Base-by-base conservation (phyloP, 2,797 vertebrate species). In the Geotrypetes seraphini region DNA sequence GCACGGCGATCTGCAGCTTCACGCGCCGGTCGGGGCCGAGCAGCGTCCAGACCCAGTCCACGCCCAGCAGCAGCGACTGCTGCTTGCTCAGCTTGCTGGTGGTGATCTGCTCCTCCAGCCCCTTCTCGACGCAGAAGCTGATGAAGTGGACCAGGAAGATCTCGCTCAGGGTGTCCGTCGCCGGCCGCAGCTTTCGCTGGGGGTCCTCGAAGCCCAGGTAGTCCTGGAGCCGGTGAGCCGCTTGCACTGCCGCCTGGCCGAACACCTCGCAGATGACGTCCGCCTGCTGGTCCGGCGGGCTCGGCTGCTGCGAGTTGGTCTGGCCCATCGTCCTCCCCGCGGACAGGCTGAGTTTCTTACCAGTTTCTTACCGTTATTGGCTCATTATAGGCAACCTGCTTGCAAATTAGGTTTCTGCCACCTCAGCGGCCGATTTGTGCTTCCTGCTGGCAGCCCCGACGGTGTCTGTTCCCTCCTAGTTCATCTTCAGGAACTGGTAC, bases 271-370 rank as follows among this genome's bases (percentile, higher is more conserved):
- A 56, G 11, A 60, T 4, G 5, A 24, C 39, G 35, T 75, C 66
- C 16, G 33, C 19, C 16, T 54, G 47, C 8, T 36, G n/a, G n/a
- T n/a, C n/a, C n/a, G n/a, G n/a, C n/a, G n/a, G n/a, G n/a, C n/a
- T 23, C 5, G 34, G 21, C 4, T 13, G 36, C 0, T 27, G 55
- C 0, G 63, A 77, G 11, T 51, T 4, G 22, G 57, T 63, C 15
- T 73, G 73, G 11, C 67, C 65, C 71, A 65, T 76, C 7, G 46
- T n/a, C n/a, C n/a, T n/a, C n/a, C n/a, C n/a, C n/a, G n/a, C n/a
- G n/a, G n/a, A n/a, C n/a, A n/a, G n/a, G n/a, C n/a, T n/a, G n/a
- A n/a, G n/a, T n/a, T n/a, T n/a, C n/a, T n/a, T n/a, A n/a, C n/a
- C n/a, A n/a, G n/a, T n/a, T n/a, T n/a, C n/a, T n/a, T n/a, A n/a